Evolutionary conservation across 2,113 vertebrate genomes (phyloP).

Genomic region (Thymallus thymallus): DNA sequence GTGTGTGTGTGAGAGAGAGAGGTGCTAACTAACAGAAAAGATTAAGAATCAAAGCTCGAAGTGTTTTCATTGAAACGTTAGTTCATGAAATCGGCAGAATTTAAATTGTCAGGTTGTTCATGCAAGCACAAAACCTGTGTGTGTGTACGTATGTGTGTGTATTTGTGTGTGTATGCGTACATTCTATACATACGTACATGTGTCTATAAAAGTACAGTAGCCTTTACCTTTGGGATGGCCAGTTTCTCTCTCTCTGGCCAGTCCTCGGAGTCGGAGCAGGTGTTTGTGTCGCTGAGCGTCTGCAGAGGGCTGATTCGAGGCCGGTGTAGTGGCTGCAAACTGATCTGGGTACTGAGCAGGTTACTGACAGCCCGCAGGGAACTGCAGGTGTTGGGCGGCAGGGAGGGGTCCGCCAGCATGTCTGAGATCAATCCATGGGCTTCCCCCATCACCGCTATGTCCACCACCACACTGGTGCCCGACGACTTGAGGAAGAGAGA

Average conservation of each 20-base stretch:
- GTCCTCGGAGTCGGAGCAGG: constrained; percentile 89
- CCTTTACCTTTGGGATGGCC: constrained; percentile 86
- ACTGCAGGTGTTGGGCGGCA: constrained; percentile 90
- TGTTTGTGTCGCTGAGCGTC: constrained; percentile 79
- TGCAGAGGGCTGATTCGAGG: constrained; percentile 75
- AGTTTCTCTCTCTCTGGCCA: constrained; percentile 85
- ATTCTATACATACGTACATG: neutral
- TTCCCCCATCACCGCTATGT: constrained; percentile 96
- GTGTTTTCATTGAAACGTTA: neutral
- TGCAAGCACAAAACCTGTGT: neutral
- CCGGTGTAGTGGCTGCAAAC: constrained; percentile 88
- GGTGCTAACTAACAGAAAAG: neutral
- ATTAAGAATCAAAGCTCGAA: neutral
- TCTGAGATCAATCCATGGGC: constrained; percentile 95
- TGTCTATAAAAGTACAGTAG: neutral
- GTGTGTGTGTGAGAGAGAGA: neutral
- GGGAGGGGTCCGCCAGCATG: constrained; percentile 88
- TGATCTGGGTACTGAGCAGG: constrained; percentile 91
- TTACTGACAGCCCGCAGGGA: constrained; percentile 93
- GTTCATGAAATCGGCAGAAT: neutral
- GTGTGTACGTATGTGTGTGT: no score
- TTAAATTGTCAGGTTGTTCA: neutral
- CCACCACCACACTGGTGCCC: constrained; percentile 92
- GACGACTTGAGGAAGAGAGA: constrained; percentile 75
- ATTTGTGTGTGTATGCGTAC: constrained; percentile 1